Percentiles rank a stretch among this genome's conserved stretches.
phyloP scores from a whole-genome alignment of 2,888 invertebrate species.

The Zygogramma bicolorata region DNA sequence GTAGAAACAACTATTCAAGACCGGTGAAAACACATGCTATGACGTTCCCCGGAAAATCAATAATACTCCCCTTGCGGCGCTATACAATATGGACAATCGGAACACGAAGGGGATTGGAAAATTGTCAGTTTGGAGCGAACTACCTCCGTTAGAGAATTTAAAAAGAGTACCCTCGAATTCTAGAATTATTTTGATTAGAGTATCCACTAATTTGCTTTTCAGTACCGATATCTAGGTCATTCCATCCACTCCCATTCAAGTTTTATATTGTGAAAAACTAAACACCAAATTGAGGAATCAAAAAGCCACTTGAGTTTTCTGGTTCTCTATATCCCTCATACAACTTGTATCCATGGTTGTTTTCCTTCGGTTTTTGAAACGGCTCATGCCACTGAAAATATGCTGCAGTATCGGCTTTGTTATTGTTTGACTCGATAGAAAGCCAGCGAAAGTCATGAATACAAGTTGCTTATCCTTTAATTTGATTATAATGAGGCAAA shows the following conservation, averaged over 20 bases:
- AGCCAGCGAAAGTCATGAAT: neutral
- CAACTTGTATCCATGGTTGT: neutral
- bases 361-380: neutral
- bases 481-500: neutral
- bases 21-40: constrained; percentile 6
- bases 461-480: neutral
- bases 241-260: constrained; percentile 5
- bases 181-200: neutral
- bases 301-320: too few species aligned
- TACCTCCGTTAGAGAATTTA: too few species aligned
- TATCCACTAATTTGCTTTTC: neutral
- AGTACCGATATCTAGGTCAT: neutral
- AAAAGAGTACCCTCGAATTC: neutral
- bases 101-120: neutral
- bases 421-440: neutral
- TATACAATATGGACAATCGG: neutral
- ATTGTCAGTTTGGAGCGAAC: too few species aligned
- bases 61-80: neutral
- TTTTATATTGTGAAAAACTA: neutral
- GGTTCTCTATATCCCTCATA: too few species aligned
- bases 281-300: neutral
- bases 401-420: neutral
- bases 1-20: neutral
- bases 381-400: neutral
- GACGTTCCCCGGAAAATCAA: constrained; percentile 16